These are phyloP conservation scores for Eutrigla gurnardus DNA, from an alignment of 2,797 vertebrate genomes.

Conservation along the genomic window DNA sequence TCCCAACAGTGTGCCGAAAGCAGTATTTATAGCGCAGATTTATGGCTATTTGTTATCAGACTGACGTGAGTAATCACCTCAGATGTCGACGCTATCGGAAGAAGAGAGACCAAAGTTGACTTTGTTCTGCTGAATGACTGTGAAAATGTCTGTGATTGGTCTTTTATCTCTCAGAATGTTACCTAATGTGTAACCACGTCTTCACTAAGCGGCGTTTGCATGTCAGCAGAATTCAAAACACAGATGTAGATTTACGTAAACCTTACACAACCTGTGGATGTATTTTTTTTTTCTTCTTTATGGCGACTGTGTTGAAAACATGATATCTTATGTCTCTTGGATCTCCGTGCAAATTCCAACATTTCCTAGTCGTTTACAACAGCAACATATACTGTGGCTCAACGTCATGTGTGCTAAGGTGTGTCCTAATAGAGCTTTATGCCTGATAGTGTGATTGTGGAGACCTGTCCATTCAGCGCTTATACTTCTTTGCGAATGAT, in stretches of 20 bases:
- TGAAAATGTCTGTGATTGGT: constrained; percentile 21
- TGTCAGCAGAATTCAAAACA: constrained; percentile 38
- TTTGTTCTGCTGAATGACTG: constrained; percentile 58
- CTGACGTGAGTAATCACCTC: constrained; percentile 36
- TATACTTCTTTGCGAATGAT: background rate
- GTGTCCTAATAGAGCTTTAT: background rate
- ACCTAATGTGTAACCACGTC: constrained; percentile 30
- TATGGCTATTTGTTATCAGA: constrained; percentile 51
- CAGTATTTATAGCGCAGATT: constrained; percentile 37
- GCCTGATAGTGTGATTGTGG: background rate
- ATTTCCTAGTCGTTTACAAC: background rate
- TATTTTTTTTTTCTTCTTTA: constrained; percentile 6
- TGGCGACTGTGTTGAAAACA: background rate
- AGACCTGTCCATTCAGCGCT: background rate
- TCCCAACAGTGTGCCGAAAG: constrained; percentile 28
- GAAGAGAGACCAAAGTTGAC: constrained; percentile 51
- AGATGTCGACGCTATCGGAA: constrained; percentile 37
- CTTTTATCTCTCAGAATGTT: constrained; percentile 46
- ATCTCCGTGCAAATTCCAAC: background rate
- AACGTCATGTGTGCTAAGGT: background rate
- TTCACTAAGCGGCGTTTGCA: constrained; percentile 1
- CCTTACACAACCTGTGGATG: constrained; percentile 29
- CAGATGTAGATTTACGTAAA: constrained; percentile 28
- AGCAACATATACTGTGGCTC: background rate
- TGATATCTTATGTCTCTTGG: background rate